Evolutionary conservation across 2,888 invertebrate species (phyloP), one percentile per base, ranked within the genome.

Genomic region (Platynereis dumerilii): DNA sequence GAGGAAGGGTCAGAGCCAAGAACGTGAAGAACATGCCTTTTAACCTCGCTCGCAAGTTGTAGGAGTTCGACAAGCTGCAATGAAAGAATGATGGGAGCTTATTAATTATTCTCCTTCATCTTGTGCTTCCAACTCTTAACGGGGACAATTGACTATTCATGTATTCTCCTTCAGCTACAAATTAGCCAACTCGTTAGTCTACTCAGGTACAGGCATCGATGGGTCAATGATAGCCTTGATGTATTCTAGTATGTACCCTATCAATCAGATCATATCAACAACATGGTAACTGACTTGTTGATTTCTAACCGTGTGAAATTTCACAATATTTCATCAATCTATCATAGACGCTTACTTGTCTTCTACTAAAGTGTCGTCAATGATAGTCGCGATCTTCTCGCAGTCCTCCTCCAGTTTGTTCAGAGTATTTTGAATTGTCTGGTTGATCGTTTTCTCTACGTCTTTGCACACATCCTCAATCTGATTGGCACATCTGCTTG

Each of bases 391-490:
- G 34, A 87, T 86, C 62, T 80, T 78, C 60, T 85, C 84, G 74
- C 87, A 87, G 78, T 88, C 87, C 57, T 80, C 80, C 77, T 87
- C 87, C 73, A 88, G 78, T 12, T 85, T 81, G 75, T 87, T 87
- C 56, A 88, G 80, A 1, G 87, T 86, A 72, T 86, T 87, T 74
- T 88, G 88, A 58, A 88, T 85, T 0, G 87, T 87, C 68, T 86
- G 86, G 69, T 86, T 86, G 70, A 88, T 87, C 1, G 87, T 86
- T 74, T 86, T 86, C 73, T 87, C 87, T 22, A 88, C 81, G 62
- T 86, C 87, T 57, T 81, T 82, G 72, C 87, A 87, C 12, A 87
- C 86, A 52, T 87, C 87, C 45, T 87, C 87, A 56, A 88, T 88
- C 76, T 88, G 87, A 74, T 88, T 88, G 15, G 83, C 85, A 81